Base-by-base conservation (phyloP, 2,113 vertebrate species). In the Coptodon bakossiorum region DNA sequence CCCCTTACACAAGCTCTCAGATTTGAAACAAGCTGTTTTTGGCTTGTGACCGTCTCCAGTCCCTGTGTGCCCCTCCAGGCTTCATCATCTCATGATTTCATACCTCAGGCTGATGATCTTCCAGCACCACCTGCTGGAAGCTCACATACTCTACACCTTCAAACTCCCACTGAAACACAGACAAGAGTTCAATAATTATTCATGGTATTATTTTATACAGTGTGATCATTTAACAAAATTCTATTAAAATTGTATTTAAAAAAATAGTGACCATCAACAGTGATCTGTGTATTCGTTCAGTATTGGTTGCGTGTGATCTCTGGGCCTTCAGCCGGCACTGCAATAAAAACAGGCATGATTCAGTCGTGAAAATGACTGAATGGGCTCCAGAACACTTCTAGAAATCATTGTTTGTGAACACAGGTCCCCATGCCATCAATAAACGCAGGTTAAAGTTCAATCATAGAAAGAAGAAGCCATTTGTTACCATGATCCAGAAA, bases 41-140 rank as follows among this genome's bases (percentile, higher is more conserved):
- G 27, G 71, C 71, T 45, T 29, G 43, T 29, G 24, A 59, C 36
- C 22, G 76, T 2, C 45, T 83, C 29, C 57, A n/a, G 73, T 6
- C 9, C 2, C 38, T 4, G 9, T 12, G 24, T 3, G 48, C 82
- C 3, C 16, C 48, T 19, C 50, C 1, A 31, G 71, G 43, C 71
- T 50, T 5, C 71, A n/a, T 76, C 24, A 1, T 19, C 16, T 29
- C 43, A 52, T n/a, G 45, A 8, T 78, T 56, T 38, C 34, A 12
- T 54, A 24, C 36, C 11, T 29, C 48, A 7, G 22, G 40, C 61
- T 6, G 40, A 76, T 36, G 56, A 34, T 61, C 17, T 61, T 4
- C n/a, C 66, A n/a, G 14, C 29, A 53, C 57, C 80, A 27, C 16
- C 81, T 90, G 84, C 73, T 90, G 88, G 8, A 22, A 12, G 5